These are phyloP conservation scores for Cerastis rubricosa DNA, from an alignment of 2,888 invertebrate genomes.

Conservation along the genomic window DNA sequence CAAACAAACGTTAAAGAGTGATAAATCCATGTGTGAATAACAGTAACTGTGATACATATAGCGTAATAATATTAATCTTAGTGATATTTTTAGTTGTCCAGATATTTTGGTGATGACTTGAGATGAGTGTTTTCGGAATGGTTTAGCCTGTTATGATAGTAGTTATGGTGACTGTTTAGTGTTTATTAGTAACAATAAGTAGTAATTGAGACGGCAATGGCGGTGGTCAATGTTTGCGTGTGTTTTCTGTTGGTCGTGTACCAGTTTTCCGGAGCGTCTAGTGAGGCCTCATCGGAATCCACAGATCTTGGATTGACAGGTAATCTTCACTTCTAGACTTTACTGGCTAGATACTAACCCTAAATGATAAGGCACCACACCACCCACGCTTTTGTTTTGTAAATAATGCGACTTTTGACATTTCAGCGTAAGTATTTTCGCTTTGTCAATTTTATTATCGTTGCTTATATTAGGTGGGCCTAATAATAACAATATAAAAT, in stretches of 20 bases:
- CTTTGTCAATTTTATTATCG: not conserved
- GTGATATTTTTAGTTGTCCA: conserved; percentile 74
- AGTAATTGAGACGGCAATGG: conserved; percentile 83
- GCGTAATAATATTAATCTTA: conserved; percentile 49
- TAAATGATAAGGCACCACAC: not conserved
- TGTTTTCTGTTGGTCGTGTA: conserved; percentile 84
- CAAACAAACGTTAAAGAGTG: conserved; percentile 59
- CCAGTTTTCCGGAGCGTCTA: conserved; percentile 81
- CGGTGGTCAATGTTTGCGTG: conserved; percentile 85
- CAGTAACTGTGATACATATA: conserved; percentile 68
- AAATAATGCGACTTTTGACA: not conserved
- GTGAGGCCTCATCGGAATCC: conserved; percentile 84
- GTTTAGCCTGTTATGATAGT: conserved; percentile 64
- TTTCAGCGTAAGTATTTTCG: not conserved
- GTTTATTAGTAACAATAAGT: conserved; percentile 80
- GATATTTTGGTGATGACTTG: conserved; percentile 79
- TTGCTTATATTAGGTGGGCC: not conserved
- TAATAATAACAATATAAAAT: not conserved
- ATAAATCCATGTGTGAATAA: conserved; percentile 57
- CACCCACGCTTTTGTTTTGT: conserved; percentile 20
- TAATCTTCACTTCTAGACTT: conserved; percentile 45
- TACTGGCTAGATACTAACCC: not conserved
- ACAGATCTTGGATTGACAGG: conserved; percentile 83
- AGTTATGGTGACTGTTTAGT: conserved; percentile 80
- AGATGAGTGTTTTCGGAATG: conserved; percentile 67